These are phyloP conservation scores for Malurus leucopterus DNA, from an alignment of 2,797 vertebrate genomes.

Conservation along the genomic window DNA sequence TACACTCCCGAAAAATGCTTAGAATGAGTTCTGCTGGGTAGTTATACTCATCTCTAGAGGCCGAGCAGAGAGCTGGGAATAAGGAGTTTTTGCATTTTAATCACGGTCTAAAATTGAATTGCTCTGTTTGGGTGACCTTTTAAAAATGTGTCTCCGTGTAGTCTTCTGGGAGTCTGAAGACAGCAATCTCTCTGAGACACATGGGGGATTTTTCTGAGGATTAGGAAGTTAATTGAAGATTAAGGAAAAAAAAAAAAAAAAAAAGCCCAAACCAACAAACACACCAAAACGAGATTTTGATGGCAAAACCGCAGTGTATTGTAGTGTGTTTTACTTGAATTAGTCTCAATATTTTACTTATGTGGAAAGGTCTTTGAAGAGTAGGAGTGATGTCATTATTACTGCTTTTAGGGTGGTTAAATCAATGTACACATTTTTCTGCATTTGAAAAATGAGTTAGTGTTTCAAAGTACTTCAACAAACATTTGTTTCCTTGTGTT, in stretches of 20 bases:
- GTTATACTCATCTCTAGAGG: background rate
- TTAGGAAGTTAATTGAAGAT: background rate
- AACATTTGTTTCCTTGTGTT: conserved; percentile 17
- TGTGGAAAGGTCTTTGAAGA: background rate
- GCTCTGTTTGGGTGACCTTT: conserved; percentile 15
- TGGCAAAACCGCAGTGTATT: background rate
- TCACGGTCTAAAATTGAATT: background rate
- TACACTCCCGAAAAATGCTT: background rate
- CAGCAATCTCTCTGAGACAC: background rate
- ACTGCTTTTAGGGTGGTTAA: background rate
- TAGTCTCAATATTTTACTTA: background rate
- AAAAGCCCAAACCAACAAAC: fast-evolving
- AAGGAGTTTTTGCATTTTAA: conserved; percentile 11
- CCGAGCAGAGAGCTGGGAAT: background rate
- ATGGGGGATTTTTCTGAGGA: background rate
- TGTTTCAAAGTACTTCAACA: background rate
- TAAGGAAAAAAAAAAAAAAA: background rate
- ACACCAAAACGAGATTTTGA: background rate
- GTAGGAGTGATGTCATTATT: background rate
- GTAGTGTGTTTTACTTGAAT: background rate
- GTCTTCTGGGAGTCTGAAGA: background rate
- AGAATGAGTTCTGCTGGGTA: background rate
- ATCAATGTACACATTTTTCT: background rate
- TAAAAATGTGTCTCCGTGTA: background rate
- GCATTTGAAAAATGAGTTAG: background rate